These are phyloP conservation scores for Strix occidentalis DNA, from an alignment of 2,797 vertebrate genomes.

Conservation along the genomic window DNA sequence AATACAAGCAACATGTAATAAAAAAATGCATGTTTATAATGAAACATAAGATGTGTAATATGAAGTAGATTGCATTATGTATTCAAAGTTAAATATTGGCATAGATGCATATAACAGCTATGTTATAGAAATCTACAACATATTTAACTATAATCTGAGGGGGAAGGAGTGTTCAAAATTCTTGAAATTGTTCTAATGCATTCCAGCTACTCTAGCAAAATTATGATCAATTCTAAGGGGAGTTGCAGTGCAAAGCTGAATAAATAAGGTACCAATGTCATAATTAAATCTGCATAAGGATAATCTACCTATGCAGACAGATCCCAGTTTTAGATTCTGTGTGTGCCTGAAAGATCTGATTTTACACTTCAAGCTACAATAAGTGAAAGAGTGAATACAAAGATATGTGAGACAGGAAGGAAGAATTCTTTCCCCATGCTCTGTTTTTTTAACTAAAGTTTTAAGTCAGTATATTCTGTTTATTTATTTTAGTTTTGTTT, in stretches of 20 bases:
- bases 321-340: not conserved
- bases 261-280: not conserved
- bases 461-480: not conserved
- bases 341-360: not conserved
- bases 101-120: not conserved
- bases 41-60: not conserved
- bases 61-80: not conserved
- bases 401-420: not conserved
- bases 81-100: not conserved
- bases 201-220: not conserved
- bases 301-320: not conserved
- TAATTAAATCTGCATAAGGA: not conserved
- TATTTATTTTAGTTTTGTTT: not conserved
- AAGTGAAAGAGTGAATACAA: not conserved
- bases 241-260: not conserved
- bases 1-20: not conserved
- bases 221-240: not conserved
- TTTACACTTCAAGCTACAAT: not conserved
- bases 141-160: not conserved
- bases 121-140: not conserved
- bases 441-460: not conserved
- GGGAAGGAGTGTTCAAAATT: not conserved
- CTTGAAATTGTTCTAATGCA: not conserved
- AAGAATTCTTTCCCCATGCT: not conserved
- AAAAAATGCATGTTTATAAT: not conserved